Percentiles rank a stretch among this genome's conserved stretches.
Evolutionary conservation across 2,888 invertebrate genomes (phyloP).

Genomic region (Serripes groenlandicus): DNA sequence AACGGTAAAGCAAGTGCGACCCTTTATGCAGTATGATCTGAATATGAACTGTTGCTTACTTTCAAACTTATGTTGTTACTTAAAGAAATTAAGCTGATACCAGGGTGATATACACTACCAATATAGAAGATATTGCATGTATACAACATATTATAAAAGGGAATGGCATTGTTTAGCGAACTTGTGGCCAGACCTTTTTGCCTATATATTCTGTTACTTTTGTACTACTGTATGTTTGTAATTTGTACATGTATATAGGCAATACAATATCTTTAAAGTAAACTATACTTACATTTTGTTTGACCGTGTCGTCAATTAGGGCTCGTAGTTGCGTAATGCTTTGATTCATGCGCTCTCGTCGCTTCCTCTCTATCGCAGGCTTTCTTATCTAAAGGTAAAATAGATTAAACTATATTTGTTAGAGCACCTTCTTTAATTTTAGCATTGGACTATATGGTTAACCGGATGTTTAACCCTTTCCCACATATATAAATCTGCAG

Average conservation of each 20-base stretch:
- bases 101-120: neutral
- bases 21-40: neutral
- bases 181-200: neutral
- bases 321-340: conserved; percentile 13
- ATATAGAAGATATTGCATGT: neutral
- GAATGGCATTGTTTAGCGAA: neutral
- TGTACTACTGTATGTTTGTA: neutral
- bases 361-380: conserved; percentile 1
- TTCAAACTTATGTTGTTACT: too few species aligned
- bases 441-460: too few species aligned
- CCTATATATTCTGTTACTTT: neutral
- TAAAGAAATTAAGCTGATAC: neutral
- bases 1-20: neutral
- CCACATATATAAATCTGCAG: too few species aligned
- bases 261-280: too few species aligned
- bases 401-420: neutral
- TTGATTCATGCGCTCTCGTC: conserved; percentile 15
- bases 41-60: neutral
- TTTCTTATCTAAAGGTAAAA: conserved; percentile 3
- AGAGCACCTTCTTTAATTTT: too few species aligned
- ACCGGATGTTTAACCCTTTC: too few species aligned
- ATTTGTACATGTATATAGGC: neutral
- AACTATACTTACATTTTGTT: conserved; percentile 13
- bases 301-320: conserved; percentile 6
- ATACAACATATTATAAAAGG: neutral